Conservation (phyloP, 2,888 invertebrate genomes). For the Eilema depressum region DNA sequence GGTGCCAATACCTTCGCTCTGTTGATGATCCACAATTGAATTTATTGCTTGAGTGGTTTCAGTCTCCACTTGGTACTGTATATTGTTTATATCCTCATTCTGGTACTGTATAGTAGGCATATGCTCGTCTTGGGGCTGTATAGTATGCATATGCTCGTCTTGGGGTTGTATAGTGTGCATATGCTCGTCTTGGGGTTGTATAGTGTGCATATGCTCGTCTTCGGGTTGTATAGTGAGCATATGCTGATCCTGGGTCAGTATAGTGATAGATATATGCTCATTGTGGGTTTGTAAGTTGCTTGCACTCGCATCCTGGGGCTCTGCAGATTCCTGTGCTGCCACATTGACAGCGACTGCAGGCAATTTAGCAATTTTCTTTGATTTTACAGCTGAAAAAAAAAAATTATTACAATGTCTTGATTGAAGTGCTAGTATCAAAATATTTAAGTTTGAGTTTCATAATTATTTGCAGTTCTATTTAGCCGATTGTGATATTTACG, state of each 20-base stretch:
- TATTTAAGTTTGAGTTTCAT: no score
- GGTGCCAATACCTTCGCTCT: no score
- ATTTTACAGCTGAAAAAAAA: not conserved
- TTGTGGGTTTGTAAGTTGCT: not conserved
- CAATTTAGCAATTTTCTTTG: not conserved
- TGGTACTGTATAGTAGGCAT: not conserved
- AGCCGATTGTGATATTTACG: no score
- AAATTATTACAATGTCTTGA: no score
- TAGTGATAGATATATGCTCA: not conserved
- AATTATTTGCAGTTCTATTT: no score
- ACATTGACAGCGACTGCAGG: not conserved
- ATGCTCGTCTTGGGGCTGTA: not conserved
- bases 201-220: not conserved
- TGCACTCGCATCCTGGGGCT: not conserved
- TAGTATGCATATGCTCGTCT: not conserved
- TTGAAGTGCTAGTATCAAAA: not conserved
- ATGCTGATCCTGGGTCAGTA: not conserved
- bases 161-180: not conserved
- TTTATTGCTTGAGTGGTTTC: not conserved
- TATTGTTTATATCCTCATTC: not conserved
- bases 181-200: not conserved
- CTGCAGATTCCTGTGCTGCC: not conserved
- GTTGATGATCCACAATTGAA: not conserved
- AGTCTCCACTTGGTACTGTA: not conserved
- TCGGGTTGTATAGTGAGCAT: not conserved